Evolutionary conservation across 2,797 vertebrate genomes (phyloP).

Genomic region (Neoniphon sammara): DNA sequence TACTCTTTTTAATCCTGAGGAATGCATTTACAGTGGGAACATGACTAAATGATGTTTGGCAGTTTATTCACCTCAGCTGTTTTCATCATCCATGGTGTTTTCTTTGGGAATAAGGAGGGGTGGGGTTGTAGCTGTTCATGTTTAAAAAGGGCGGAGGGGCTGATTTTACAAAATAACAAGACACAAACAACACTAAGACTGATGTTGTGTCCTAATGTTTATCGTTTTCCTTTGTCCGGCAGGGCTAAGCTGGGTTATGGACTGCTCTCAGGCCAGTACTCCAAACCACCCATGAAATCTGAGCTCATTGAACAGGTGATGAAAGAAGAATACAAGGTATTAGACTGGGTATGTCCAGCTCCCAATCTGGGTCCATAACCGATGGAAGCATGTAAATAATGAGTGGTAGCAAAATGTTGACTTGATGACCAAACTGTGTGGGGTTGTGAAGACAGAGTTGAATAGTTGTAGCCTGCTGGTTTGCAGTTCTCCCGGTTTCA

Average conservation of each 20-base stretch:
- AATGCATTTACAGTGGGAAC: background rate
- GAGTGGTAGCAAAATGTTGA: slow-evolving; percentile 28
- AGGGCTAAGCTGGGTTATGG: slow-evolving; percentile 98
- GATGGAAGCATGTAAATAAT: slow-evolving; percentile 54
- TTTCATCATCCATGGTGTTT: background rate
- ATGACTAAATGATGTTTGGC: background rate
- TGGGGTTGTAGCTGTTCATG: no score
- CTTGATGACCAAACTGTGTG: background rate
- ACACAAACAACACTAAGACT: slow-evolving; percentile 6
- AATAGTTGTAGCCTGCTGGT: background rate
- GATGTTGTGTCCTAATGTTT: slow-evolving; percentile 10
- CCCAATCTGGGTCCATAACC: slow-evolving; percentile 65
- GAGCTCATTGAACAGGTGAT: slow-evolving; percentile 99
- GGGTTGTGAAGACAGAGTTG: background rate
- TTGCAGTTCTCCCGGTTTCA: slow-evolving; percentile 11
- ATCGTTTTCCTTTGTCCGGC: slow-evolving; percentile 59
- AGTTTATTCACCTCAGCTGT: background rate
- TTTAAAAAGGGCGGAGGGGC: no score
- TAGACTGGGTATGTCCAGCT: slow-evolving; percentile 83
- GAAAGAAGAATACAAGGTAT: slow-evolving; percentile 99
- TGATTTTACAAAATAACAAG: no score
- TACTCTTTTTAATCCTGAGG: background rate
- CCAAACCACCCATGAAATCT: slow-evolving; percentile 97
- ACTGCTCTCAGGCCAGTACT: slow-evolving; percentile 96
- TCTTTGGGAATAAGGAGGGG: no score